phyloP scores from a whole-genome alignment of 2,888 invertebrate species.

The Mythimna ferrago region DNA sequence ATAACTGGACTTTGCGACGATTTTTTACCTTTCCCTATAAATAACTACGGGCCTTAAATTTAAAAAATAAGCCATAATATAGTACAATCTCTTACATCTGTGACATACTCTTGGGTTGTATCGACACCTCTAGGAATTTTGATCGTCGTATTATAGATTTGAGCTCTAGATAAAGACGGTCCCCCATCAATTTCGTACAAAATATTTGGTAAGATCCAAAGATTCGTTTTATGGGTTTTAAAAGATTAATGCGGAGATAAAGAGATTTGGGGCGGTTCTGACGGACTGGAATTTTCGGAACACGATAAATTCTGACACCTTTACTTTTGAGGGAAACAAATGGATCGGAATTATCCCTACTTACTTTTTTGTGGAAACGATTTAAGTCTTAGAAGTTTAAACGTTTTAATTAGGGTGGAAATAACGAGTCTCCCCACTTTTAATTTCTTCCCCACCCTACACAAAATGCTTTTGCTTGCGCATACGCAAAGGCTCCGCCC shows the following conservation, averaged over 20 bases:
- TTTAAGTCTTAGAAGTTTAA: constrained; percentile 52
- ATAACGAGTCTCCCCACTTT: constrained; percentile 63
- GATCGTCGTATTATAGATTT: constrained; percentile 84
- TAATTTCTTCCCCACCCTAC: constrained; percentile 65
- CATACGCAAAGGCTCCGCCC: constrained; percentile 81
- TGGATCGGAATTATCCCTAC: constrained; percentile 45
- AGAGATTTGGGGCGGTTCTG: constrained; percentile 84
- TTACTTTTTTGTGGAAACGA: constrained; percentile 51
- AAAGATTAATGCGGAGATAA: constrained; percentile 89
- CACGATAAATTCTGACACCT: constrained; percentile 86
- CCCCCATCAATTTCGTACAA: constrained; percentile 89
- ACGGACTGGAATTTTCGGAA: constrained; percentile 79
- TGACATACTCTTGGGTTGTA: constrained; percentile 83
- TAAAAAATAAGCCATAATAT: constrained; percentile 71
- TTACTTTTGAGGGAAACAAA: constrained; percentile 65
- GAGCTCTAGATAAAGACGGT: constrained; percentile 83
- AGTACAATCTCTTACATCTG: constrained; percentile 73
- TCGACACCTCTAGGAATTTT: constrained; percentile 90
- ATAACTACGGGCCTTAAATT: constrained; percentile 41
- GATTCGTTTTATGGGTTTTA: constrained; percentile 87
- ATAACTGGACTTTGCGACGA: constrained; percentile 49
- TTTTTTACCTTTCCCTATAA: constrained; percentile 50
- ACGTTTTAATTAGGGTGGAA: constrained; percentile 65
- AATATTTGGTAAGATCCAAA: constrained; percentile 88
- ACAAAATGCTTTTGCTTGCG: constrained; percentile 68